Evolutionary conservation across 2,888 invertebrate species (phyloP).

Genomic region (Meteorus cinctellus): DNA sequence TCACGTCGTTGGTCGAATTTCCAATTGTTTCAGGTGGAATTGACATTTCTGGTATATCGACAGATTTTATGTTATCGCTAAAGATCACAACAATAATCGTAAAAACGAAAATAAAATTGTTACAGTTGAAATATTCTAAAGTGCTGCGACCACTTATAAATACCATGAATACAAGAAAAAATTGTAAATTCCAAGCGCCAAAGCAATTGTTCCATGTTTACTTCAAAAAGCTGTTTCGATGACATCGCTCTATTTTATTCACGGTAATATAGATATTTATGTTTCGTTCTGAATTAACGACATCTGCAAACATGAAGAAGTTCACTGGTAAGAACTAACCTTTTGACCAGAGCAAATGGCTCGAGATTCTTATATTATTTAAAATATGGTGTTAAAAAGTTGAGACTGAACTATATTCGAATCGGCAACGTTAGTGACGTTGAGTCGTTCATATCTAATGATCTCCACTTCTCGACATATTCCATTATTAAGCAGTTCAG

Average conservation of each 20-base stretch:
- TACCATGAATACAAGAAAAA: neutral
- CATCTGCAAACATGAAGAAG: neutral
- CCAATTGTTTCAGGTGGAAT: constrained; percentile 8
- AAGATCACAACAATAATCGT: neutral
- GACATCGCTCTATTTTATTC: no score
- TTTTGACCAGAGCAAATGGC: neutral
- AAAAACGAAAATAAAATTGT: neutral
- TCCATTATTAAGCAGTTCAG: no score
- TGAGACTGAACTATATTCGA: neutral
- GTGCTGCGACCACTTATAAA: neutral
- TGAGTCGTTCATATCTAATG: no score
- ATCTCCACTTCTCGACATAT: no score
- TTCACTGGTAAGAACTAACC: neutral
- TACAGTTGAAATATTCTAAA: no score
- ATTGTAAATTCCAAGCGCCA: no score
- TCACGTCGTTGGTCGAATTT: constrained; percentile 44
- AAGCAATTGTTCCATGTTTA: no score
- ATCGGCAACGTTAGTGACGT: no score
- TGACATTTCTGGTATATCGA: neutral
- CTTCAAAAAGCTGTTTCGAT: no score
- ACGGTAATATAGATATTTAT: no score
- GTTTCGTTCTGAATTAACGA: neutral
- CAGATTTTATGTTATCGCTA: neutral
- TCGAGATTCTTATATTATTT: neutral
- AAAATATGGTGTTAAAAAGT: neutral